Evolutionary conservation across 2,113 vertebrate genomes (phyloP).

Genomic region (Gallinago paraguaiae): DNA sequence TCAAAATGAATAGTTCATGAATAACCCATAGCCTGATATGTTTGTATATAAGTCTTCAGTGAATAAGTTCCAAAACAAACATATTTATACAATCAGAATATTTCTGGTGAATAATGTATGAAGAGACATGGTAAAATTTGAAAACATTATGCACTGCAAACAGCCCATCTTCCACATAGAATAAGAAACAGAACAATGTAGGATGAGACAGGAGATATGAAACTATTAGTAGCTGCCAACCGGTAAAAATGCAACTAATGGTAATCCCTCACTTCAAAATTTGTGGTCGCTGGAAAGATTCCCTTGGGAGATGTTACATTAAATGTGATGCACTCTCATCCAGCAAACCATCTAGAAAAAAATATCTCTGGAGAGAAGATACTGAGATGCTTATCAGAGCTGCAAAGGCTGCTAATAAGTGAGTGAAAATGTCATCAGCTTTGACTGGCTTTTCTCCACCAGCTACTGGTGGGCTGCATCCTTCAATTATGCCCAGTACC

Average conservation of each 20-base stretch:
- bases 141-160: neutral
- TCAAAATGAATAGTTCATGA: conserved; percentile 3
- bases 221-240: neutral
- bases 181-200: neutral
- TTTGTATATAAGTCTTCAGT: neutral
- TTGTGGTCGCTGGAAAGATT: neutral
- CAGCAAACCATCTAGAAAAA: neutral
- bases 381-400: neutral
- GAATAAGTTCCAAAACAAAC: conserved; percentile 6
- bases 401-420: neutral
- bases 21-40: neutral
- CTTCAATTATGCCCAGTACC: neutral
- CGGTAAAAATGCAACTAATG: neutral
- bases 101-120: conserved; percentile 8
- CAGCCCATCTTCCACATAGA: neutral
- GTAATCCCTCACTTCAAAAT: neutral
- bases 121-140: neutral
- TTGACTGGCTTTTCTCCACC: neutral
- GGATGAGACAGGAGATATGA: neutral
- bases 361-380: neutral
- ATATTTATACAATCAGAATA: neutral
- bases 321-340: neutral
- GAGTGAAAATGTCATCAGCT: neutral
- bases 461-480: neutral
- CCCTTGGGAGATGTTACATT: neutral